Percentiles rank a stretch among this genome's conserved stretches.
phyloP scores from a whole-genome alignment of 2,113 vertebrate genomes.

The Phoxinus phoxinus region DNA sequence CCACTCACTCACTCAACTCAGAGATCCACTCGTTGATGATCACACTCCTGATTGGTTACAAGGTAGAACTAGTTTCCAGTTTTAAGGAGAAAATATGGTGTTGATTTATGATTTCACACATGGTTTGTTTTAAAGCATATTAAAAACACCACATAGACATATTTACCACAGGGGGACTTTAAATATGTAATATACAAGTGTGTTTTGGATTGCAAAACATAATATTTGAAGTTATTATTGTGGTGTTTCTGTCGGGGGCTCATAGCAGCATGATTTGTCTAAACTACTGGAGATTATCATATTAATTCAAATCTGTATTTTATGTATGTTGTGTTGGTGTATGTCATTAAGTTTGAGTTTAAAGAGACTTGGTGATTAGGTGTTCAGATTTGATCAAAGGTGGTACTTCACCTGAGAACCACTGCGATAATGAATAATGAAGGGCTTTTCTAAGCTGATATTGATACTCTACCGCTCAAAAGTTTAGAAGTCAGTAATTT shows the following conservation, averaged over 20 bases:
- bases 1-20: no score
- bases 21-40: no score
- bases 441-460: background rate
- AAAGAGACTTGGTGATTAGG: background rate
- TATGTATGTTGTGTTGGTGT: background rate
- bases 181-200: background rate
- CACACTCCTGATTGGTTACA: no score
- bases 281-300: background rate
- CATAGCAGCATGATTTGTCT: background rate
- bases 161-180: no score
- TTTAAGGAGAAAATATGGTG: no score
- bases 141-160: no score
- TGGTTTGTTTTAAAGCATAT: no score
- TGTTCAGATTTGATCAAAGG: background rate
- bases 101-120: no score
- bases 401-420: background rate
- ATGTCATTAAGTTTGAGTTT: background rate
- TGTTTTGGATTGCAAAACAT: background rate
- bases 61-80: no score
- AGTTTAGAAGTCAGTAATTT: background rate
- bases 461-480: background rate
- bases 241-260: background rate
- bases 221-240: background rate
- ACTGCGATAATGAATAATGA: background rate
- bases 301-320: background rate